A percentile compares a stretch with the other conserved stretches of the same genome.
These are phyloP conservation scores for Nylanderia fulva DNA, from an alignment of 1,140 invertebrate species.

Conservation along the genomic window DNA sequence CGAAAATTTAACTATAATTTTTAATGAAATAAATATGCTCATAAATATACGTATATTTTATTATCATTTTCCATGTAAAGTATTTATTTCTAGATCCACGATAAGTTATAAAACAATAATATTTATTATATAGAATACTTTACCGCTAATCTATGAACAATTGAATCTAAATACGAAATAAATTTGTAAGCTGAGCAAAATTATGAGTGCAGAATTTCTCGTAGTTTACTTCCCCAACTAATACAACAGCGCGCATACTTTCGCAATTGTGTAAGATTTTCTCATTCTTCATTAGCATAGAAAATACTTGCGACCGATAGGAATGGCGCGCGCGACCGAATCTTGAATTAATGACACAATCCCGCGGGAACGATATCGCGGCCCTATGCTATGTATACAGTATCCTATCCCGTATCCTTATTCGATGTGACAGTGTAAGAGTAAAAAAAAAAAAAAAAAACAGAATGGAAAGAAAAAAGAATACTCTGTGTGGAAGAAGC, in stretches of 20 bases:
- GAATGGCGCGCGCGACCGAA: conserved; percentile 44
- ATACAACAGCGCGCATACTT: neutral
- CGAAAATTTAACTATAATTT: neutral
- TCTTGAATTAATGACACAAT: conserved; percentile 64
- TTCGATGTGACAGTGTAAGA: conserved; percentile 10
- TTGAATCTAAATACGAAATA: neutral
- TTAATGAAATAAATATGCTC: neutral
- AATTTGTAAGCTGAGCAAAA: neutral
- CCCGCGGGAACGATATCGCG: conserved; percentile 9
- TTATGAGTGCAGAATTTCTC: neutral
- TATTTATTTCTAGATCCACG: neutral
- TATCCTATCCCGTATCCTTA: conserved; percentile 1
- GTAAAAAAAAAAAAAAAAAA: neutral
- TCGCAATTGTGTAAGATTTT: neutral
- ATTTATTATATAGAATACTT: neutral
- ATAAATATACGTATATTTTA: conserved; percentile 2
- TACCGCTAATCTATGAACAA: neutral
- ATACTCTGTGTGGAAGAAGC: conserved; percentile 39
- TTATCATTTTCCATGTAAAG: neutral
- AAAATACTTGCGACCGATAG: conserved; percentile 43
- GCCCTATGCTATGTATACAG: neutral
- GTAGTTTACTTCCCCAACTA: neutral
- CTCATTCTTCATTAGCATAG: conserved; percentile 41
- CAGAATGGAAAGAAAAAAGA: conserved; percentile 29
- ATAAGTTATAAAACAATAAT: neutral